A percentile compares a stretch with the other conserved stretches of the same genome.
phyloP scores from a whole-genome alignment of 2,797 vertebrate genomes.

The Thunnus albacares region DNA sequence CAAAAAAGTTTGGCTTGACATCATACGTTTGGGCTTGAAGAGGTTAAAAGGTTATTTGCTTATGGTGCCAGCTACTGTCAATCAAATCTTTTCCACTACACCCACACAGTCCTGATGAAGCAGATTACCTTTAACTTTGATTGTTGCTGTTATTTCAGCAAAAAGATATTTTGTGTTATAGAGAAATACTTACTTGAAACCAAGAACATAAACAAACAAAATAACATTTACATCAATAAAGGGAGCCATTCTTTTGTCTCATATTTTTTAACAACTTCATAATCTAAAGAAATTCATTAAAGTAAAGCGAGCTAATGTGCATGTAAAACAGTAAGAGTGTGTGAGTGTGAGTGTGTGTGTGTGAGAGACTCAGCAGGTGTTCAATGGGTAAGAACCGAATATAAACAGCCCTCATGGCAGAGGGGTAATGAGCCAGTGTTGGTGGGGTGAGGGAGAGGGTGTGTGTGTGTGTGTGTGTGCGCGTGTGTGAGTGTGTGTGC shows the following conservation, averaged over 20 bases:
- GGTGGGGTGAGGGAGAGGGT: slow-evolving; percentile 37
- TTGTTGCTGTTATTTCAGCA: neutral
- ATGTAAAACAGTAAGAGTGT: slow-evolving; percentile 10
- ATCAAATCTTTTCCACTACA: neutral
- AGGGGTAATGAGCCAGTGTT: slow-evolving; percentile 76
- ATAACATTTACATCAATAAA: neutral
- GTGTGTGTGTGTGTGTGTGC: slow-evolving; percentile 13
- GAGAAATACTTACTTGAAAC: neutral
- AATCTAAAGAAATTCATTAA: slow-evolving; percentile 28
- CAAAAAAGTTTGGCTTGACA: neutral
- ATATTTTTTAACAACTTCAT: slow-evolving; percentile 30
- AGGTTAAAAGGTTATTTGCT: neutral
- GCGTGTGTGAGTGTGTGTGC: neutral
- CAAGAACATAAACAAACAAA: neutral
- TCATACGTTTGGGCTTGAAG: neutral
- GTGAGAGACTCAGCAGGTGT: slow-evolving; percentile 69
- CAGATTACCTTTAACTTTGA: neutral
- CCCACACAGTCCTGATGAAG: neutral
- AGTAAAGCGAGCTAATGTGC: slow-evolving; percentile 26
- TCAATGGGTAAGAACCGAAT: slow-evolving; percentile 67
- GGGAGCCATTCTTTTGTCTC: neutral
- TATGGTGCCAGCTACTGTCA: neutral
- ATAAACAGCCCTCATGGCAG: slow-evolving; percentile 69
- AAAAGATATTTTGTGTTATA: neutral
- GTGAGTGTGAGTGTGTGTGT: neutral